Conservation (phyloP, 2,113 vertebrate genomes). For the Saimiri boliviensis region DNA sequence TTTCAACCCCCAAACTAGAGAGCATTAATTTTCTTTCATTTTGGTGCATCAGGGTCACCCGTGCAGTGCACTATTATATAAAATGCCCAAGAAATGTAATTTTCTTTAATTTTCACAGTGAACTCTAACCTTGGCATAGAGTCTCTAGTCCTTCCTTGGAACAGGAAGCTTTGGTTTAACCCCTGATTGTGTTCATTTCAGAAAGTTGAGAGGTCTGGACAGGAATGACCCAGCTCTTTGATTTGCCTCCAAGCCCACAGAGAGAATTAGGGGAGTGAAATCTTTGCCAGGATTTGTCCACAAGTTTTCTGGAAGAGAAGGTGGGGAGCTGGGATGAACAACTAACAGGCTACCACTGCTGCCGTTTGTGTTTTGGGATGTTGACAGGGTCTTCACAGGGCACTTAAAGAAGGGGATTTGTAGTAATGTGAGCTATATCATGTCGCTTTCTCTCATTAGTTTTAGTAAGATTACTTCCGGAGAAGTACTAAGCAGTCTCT, state of each 20-base stretch:
- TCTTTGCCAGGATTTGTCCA: too few relatives aligned
- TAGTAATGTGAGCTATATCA: rapidly evolving
- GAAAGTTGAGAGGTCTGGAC: background rate
- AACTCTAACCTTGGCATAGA: background rate
- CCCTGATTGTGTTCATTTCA: background rate
- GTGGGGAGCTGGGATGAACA: background rate
- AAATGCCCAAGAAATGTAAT: background rate
- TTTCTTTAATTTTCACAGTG: background rate
- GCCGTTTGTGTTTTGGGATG: background rate
- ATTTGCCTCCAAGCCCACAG: background rate
- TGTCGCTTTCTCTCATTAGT: background rate
- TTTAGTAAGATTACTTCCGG: background rate
- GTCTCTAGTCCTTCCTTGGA: background rate
- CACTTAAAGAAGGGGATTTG: background rate
- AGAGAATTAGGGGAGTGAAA: background rate
- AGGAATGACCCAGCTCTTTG: background rate
- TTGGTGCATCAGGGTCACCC: background rate
- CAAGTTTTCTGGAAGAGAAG: rapidly evolving
- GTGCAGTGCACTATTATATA: background rate
- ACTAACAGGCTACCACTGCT: background rate
- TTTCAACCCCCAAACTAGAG: background rate
- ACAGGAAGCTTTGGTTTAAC: background rate
- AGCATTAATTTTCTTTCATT: background rate
- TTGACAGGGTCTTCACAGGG: background rate
- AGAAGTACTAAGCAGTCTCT: background rate